A percentile compares a stretch with the other conserved stretches of the same genome.
Conservation (phyloP, 2,113 vertebrate species). For the Petaurus breviceps region DNA sequence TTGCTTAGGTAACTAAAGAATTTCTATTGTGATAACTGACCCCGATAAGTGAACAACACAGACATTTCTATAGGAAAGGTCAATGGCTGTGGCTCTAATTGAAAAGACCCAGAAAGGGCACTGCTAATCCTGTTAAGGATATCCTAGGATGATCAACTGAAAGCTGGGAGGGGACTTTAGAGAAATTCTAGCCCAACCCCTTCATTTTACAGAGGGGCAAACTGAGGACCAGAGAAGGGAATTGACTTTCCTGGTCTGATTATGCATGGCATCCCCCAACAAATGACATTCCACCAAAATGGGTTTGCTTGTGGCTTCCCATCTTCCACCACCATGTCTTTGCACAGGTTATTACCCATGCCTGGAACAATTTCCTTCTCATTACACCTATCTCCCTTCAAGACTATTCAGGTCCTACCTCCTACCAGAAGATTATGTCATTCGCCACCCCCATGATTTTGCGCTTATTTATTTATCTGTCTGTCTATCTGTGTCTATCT, state of each 20-base stretch:
- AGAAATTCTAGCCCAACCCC: conserved; percentile 5
- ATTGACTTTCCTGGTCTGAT: not conserved
- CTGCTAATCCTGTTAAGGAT: conserved; percentile 74
- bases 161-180: not conserved
- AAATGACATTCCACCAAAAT: not conserved
- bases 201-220: conserved; percentile 8
- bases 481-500: rapidly evolving
- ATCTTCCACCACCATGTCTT: not conserved
- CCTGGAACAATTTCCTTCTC: not conserved
- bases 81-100: conserved; percentile 65
- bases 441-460: not conserved
- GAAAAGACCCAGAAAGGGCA: conserved; percentile 61
- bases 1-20: conserved; percentile 39
- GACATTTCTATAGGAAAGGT: conserved; percentile 43
- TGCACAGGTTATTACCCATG: not conserved
- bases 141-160: conserved; percentile 64
- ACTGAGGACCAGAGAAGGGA: not conserved
- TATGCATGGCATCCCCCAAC: not conserved
- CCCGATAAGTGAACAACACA: not conserved
- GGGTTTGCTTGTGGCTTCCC: not conserved
- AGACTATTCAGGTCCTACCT: not conserved
- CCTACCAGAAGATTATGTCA: not conserved
- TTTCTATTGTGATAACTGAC: not conserved
- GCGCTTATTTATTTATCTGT: not conserved
- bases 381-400: not conserved